phyloP scores from a whole-genome alignment of 2,113 vertebrate genomes.

The Seriola rivoliana region DNA sequence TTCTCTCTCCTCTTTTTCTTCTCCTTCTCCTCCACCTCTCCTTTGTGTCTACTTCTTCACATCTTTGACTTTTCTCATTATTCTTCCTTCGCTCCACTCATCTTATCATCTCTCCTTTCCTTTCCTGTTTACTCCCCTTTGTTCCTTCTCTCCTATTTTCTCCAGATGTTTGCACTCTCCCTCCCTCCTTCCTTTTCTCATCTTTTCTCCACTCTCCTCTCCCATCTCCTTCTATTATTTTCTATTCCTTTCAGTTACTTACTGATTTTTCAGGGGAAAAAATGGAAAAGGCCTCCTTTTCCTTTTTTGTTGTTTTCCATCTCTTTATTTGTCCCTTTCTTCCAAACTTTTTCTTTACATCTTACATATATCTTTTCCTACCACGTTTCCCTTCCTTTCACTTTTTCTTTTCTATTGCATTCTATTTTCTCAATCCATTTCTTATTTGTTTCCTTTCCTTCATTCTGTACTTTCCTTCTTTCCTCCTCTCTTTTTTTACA shows the following conservation, averaged over 20 bases:
- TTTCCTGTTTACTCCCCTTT: not conserved
- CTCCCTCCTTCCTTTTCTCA: not conserved
- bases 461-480: not conserved
- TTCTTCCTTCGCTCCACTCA: not conserved
- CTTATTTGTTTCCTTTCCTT: not conserved
- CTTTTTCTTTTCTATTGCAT: not conserved
- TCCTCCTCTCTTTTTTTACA: not conserved
- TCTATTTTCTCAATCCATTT: not conserved
- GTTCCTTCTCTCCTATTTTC: not conserved
- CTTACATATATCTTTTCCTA: not conserved
- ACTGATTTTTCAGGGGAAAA: not conserved
- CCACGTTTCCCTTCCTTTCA: not conserved
- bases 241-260: not conserved
- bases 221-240: not conserved
- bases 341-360: no score
- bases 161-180: not conserved
- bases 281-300: not conserved
- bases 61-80: not conserved
- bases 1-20: constrained; percentile 26
- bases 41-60: constrained; percentile 32
- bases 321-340: not conserved
- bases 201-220: not conserved
- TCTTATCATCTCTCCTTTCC: not conserved
- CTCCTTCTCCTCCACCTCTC: constrained; percentile 31
- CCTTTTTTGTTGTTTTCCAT: not conserved